phyloP scores from a whole-genome alignment of 1,140 invertebrate species.

The Drosophila paulistorum region DNA sequence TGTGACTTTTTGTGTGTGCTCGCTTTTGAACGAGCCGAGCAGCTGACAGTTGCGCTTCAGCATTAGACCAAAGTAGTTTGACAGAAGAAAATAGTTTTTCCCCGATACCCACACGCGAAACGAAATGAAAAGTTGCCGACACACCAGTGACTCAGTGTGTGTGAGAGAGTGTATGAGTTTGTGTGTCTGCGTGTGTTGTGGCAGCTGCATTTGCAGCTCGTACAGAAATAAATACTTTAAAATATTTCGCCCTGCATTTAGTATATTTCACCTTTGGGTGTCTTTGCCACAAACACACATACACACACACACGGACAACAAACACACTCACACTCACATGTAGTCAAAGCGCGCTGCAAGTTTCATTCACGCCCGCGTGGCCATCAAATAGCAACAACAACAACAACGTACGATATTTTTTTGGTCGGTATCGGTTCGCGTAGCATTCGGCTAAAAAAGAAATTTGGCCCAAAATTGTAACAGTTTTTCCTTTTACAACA shows the following conservation, averaged over 20 bases:
- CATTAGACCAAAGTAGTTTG: constrained; percentile 75
- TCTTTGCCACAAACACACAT: constrained; percentile 58
- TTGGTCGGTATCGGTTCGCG: constrained; percentile 54
- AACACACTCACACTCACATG: constrained; percentile 16
- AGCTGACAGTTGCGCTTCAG: constrained; percentile 79
- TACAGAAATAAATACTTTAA: constrained; percentile 69
- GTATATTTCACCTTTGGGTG: constrained; percentile 82
- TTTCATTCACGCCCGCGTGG: constrained; percentile 72
- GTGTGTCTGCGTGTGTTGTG: constrained; percentile 36
- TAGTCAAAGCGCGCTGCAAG: constrained; percentile 41
- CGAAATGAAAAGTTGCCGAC: constrained; percentile 67
- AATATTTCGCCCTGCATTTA: constrained; percentile 58
- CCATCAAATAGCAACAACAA: constrained; percentile 54
- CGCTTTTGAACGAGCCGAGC: constrained; percentile 60
- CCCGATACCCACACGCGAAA: constrained; percentile 42
- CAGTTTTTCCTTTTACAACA: constrained; percentile 65
- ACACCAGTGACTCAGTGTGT: constrained; percentile 3
- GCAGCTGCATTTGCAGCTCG: constrained; percentile 65
- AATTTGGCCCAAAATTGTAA: constrained; percentile 77
- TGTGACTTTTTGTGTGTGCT: constrained; percentile 19
- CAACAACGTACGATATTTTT: constrained; percentile 5
- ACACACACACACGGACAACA: background rate
- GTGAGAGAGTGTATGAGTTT: constrained; percentile 18
- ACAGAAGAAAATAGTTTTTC: constrained; percentile 27
- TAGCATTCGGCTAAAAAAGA: constrained; percentile 59